Percentiles rank a stretch among this genome's conserved stretches.
Evolutionary conservation across 2,113 vertebrate genomes (phyloP).

Genomic region (Crocuta crocuta): DNA sequence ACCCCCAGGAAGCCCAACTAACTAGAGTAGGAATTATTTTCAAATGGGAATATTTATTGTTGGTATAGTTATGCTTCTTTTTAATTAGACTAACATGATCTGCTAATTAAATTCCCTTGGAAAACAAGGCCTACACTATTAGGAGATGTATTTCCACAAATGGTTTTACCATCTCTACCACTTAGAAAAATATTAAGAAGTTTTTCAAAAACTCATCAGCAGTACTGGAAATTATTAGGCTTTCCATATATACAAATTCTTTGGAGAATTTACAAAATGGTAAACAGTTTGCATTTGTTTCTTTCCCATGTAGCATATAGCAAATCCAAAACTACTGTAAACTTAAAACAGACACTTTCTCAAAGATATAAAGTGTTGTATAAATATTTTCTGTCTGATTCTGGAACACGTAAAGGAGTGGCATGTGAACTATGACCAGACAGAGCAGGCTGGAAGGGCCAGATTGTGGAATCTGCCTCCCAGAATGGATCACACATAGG

Average conservation of each 20-base stretch:
- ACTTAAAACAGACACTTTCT: background rate
- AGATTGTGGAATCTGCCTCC: background rate
- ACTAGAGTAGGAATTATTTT: conserved; percentile 35
- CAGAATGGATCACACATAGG: background rate
- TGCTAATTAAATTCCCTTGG: conserved; percentile 52
- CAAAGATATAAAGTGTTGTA: background rate
- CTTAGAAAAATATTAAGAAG: conserved; percentile 43
- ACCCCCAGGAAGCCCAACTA: background rate
- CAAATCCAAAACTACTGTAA: background rate
- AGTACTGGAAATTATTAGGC: background rate
- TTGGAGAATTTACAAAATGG: conserved; percentile 31
- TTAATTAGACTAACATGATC: conserved; percentile 57
- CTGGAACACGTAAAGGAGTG: background rate
- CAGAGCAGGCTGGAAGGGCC: background rate
- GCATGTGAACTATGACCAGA: background rate
- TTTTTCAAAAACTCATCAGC: conserved; percentile 39
- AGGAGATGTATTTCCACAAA: conserved; percentile 32
- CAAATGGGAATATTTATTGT: conserved; percentile 31
- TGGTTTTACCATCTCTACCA: background rate
- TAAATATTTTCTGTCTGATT: background rate
- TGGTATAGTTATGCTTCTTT: conserved; percentile 8
- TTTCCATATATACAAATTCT: background rate
- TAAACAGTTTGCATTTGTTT: conserved; percentile 8
- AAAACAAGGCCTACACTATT: conserved; percentile 50
- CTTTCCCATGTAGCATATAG: background rate